phyloP scores from a whole-genome alignment of 1,140 invertebrate genomes.

The Dufourea novaeangliae region DNA sequence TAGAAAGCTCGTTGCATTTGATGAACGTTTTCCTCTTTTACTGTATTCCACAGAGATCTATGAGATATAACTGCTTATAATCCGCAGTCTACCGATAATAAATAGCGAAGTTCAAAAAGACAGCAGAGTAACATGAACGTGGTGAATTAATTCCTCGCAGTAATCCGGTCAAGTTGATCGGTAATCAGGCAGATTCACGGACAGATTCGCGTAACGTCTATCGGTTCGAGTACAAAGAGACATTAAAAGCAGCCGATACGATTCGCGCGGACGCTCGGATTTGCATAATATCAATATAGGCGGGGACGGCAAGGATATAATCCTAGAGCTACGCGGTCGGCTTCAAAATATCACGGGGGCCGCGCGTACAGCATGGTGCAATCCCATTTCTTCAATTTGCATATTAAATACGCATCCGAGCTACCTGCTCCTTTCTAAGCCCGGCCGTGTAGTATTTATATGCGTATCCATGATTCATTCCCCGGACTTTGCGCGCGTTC shows the following conservation, averaged over 20 bases:
- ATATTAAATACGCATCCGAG: conserved; percentile 71
- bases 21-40: no score
- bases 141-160: background rate
- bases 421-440: conserved; percentile 49
- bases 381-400: conserved; percentile 72
- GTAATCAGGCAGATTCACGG: conserved; percentile 21
- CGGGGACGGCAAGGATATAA: conserved; percentile 60
- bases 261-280: conserved; percentile 35
- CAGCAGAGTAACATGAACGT: background rate
- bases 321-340: conserved; percentile 55
- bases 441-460: conserved; percentile 54
- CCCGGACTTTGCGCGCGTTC: conserved; percentile 40
- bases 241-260: conserved; percentile 55
- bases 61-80: no score
- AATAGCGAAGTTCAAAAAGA: no score
- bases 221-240: conserved; percentile 49
- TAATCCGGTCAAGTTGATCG: conserved; percentile 32
- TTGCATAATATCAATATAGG: conserved; percentile 67
- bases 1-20: no score
- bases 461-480: conserved; percentile 60
- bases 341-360: conserved; percentile 64
- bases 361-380: conserved; percentile 57
- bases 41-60: no score
- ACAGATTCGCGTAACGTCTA: conserved; percentile 6
- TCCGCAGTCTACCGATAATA: no score